A percentile compares a stretch with the other conserved stretches of the same genome.
These are phyloP conservation scores for Chydorus sphaericus DNA, from an alignment of 2,888 invertebrate species.

Conservation along the genomic window DNA sequence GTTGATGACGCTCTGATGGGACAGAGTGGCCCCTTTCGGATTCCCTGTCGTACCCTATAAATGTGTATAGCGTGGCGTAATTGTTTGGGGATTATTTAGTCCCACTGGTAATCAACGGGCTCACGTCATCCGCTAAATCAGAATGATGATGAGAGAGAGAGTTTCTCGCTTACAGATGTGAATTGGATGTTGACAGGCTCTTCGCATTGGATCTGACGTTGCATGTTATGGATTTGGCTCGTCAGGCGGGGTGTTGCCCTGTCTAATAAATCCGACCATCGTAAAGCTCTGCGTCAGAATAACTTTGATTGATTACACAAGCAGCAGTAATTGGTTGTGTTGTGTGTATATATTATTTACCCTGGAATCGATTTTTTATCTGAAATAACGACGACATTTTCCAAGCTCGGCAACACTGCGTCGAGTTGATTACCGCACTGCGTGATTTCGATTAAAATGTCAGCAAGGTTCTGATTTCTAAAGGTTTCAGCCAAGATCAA, in stretches of 20 bases:
- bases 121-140: not conserved
- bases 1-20: slow-evolving; percentile 59
- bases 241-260: slow-evolving; percentile 28
- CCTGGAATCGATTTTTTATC: no score
- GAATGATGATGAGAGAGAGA: not conserved
- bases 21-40: slow-evolving; percentile 39
- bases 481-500: slow-evolving; percentile 46
- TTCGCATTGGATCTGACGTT: slow-evolving; percentile 44
- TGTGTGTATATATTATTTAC: no score
- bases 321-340: no score
- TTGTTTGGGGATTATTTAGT: not conserved
- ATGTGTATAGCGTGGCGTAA: not conserved
- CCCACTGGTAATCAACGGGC: no score
- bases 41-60: slow-evolving; percentile 32
- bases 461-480: slow-evolving; percentile 49
- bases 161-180: slow-evolving; percentile 43
- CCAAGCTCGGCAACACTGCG: no score
- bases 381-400: no score
- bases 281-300: slow-evolving; percentile 35
- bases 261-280: slow-evolving; percentile 32
- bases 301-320: no score
- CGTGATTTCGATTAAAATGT: slow-evolving; percentile 43
- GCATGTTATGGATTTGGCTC: slow-evolving; percentile 30
- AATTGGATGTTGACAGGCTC: slow-evolving; percentile 61
- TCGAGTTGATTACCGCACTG: no score